Conservation (phyloP, 2,113 vertebrate species). For the Chelonoidis abingdonii region DNA sequence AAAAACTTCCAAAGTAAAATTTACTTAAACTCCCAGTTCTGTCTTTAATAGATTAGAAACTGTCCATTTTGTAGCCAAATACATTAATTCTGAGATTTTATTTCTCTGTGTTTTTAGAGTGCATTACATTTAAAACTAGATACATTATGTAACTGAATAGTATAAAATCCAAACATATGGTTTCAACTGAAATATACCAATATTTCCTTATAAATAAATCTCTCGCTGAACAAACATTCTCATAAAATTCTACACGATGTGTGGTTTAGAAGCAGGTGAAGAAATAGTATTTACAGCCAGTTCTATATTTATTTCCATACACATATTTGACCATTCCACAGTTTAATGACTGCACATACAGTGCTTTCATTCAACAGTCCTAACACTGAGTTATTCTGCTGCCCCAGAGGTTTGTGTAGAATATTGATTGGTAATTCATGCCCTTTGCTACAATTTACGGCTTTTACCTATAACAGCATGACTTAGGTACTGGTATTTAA, state of each 20-base stretch:
- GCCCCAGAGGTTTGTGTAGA: conserved; percentile 6
- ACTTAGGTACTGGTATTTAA: not conserved
- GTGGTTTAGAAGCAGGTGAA: conserved; percentile 57
- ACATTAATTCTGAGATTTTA: conserved; percentile 22
- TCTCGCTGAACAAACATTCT: conserved; percentile 63
- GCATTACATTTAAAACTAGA: conserved; percentile 64
- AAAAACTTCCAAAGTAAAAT: not conserved
- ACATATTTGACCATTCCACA: conserved; percentile 45
- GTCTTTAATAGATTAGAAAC: conserved; percentile 41
- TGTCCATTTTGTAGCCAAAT: not conserved
- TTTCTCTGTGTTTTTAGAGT: conserved; percentile 36
- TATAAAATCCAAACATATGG: conserved; percentile 52
- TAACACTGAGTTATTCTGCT: conserved; percentile 57
- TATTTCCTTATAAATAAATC: conserved; percentile 37
- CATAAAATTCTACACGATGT: conserved; percentile 60
- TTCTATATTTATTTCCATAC: conserved; percentile 73
- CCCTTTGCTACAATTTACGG: conserved; percentile 40
- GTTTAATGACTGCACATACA: conserved; percentile 57
- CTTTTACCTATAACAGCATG: conserved; percentile 20
- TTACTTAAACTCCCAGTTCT: not conserved
- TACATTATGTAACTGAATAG: conserved; percentile 43
- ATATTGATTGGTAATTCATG: conserved; percentile 52
- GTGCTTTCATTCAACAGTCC: conserved; percentile 71
- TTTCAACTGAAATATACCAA: conserved; percentile 68
- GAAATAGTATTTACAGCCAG: conserved; percentile 50